phyloP scores from a whole-genome alignment of 2,113 vertebrate species.

The Hemiscyllium ocellatum region DNA sequence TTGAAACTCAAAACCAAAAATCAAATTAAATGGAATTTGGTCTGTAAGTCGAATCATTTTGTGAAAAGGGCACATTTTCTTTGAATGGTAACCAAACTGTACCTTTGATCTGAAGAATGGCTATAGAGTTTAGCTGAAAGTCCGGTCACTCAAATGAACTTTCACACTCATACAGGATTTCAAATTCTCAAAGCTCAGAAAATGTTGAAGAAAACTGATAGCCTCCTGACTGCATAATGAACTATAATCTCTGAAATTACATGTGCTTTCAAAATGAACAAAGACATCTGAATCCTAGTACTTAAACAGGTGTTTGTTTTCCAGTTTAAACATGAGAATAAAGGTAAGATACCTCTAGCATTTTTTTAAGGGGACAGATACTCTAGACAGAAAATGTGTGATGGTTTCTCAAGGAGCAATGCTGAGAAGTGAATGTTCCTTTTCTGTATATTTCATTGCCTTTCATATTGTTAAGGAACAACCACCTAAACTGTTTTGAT shows the following conservation, averaged over 20 bases:
- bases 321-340: not conserved
- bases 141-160: not conserved
- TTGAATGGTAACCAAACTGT: not conserved
- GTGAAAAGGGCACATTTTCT: not conserved
- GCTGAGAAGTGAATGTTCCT: not conserved
- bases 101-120: not conserved
- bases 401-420: not conserved
- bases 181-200: not conserved
- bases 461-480: not conserved
- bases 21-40: not conserved
- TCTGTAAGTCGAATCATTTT: not conserved
- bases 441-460: not conserved
- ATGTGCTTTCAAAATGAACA: not conserved
- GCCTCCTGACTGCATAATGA: not conserved
- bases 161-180: not conserved
- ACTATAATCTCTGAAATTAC: not conserved
- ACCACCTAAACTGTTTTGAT: not conserved
- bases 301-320: not conserved
- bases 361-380: not conserved
- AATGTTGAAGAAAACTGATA: not conserved
- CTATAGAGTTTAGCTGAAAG: not conserved
- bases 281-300: not conserved
- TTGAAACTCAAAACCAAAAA: not conserved
- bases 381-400: not conserved
- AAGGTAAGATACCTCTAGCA: not conserved